Evolutionary conservation across 2,113 vertebrate genomes (phyloP).

Genomic region (Orthonyx spaldingii): DNA sequence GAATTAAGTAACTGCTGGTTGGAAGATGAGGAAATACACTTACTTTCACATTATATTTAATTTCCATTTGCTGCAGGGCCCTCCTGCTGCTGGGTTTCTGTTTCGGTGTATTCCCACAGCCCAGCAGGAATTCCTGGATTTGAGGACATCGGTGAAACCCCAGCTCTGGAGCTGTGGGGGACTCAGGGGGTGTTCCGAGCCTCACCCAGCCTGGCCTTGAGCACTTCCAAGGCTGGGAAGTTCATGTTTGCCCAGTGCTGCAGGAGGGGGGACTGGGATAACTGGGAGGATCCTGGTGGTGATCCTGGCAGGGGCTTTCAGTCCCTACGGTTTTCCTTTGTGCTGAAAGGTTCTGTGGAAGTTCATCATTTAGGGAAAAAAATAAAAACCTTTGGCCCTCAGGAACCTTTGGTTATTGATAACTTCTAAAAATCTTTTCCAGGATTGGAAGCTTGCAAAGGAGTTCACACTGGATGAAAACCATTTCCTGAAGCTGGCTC

Average conservation of each 20-base stretch:
- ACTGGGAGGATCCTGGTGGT: not conserved
- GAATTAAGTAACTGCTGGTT: accelerated
- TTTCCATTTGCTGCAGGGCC: no score
- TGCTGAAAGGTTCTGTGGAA: not conserved
- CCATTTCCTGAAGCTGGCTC: slow-evolving; percentile 57
- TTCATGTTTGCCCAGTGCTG: accelerated
- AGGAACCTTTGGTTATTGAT: not conserved
- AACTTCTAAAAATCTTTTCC: not conserved
- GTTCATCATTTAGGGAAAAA: not conserved
- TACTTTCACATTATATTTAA: not conserved
- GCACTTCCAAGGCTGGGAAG: not conserved
- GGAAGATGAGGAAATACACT: not conserved
- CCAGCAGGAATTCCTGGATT: not conserved
- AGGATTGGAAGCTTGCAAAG: slow-evolving; percentile 11
- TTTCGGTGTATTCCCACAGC: not conserved
- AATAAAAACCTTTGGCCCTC: not conserved
- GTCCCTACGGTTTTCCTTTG: accelerated
- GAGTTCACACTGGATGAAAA: slow-evolving; percentile 73
- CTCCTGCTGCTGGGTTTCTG: not conserved
- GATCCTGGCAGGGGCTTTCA: not conserved
- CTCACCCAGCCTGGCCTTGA: not conserved
- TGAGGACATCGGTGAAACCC: not conserved
- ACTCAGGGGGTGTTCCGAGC: not conserved
- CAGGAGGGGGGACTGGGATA: not conserved
- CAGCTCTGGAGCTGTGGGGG: not conserved